A percentile compares a stretch with the other conserved stretches of the same genome.
Conservation (phyloP, 2,113 vertebrate genomes). For the Zosterops pallidus region DNA sequence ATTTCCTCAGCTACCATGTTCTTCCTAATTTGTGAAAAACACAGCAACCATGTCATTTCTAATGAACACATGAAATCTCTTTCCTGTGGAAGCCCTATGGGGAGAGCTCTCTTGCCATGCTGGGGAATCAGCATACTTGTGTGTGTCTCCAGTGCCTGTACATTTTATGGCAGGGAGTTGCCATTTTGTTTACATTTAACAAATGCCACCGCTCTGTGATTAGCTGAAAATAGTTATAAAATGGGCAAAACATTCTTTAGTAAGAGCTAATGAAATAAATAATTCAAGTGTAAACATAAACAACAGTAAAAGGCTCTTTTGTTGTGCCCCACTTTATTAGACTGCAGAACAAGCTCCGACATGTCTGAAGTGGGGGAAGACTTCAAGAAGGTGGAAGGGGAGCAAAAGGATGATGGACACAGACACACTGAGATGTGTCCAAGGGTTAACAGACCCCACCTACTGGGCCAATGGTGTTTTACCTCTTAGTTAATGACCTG, state of each 20-base stretch:
- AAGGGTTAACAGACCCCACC: background rate
- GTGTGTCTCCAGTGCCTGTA: background rate
- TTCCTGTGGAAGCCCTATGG: background rate
- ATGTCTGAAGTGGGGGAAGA: background rate
- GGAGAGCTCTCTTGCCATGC: background rate
- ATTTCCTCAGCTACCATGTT: background rate
- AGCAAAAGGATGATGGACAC: background rate
- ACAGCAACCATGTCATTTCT: background rate
- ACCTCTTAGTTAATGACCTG: background rate
- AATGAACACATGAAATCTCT: background rate
- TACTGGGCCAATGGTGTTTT: background rate
- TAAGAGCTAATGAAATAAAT: background rate
- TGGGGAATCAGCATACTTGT: background rate
- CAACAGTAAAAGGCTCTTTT: background rate
- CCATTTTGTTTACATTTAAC: background rate
- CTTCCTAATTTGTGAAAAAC: background rate
- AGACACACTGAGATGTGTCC: background rate
- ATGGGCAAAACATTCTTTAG: background rate
- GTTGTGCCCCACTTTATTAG: background rate
- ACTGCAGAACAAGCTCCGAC: background rate
- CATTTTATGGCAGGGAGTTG: background rate
- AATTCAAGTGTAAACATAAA: background rate
- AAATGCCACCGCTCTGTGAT: fast-evolving
- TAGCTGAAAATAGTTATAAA: background rate
- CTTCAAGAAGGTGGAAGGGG: background rate